Percentiles rank a stretch among this genome's conserved stretches.
Evolutionary conservation across 2,113 vertebrate genomes (phyloP).

Genomic region (Fukomys damarensis): DNA sequence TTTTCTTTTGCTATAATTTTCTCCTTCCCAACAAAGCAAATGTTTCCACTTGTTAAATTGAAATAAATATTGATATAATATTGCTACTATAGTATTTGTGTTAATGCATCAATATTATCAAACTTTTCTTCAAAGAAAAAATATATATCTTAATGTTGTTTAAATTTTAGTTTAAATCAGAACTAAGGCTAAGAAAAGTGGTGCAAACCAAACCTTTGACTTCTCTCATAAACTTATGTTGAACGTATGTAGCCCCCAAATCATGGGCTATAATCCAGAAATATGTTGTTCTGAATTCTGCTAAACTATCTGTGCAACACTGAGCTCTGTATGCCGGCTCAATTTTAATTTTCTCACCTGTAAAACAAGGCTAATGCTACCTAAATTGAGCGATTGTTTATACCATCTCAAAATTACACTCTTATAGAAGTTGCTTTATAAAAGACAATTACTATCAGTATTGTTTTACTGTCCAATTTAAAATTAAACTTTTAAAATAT

Average conservation of each 20-base stretch:
- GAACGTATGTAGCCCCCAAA: background rate
- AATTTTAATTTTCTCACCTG: background rate
- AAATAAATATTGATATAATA: background rate
- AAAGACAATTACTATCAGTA: background rate
- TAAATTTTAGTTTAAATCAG: conserved; percentile 27
- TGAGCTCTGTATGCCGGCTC: background rate
- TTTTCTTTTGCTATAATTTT: conserved; percentile 6
- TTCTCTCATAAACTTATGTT: background rate
- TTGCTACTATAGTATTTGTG: background rate
- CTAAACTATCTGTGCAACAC: background rate
- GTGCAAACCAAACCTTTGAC: background rate
- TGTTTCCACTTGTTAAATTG: background rate
- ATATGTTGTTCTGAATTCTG: background rate
- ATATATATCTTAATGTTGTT: background rate
- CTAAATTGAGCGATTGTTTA: background rate
- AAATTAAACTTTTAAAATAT: conserved; percentile 34
- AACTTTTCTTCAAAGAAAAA: background rate
- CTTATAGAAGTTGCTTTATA: background rate
- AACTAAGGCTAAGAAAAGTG: conserved; percentile 15
- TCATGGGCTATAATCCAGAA: background rate
- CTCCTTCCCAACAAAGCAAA: background rate
- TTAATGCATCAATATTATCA: conserved; percentile 32
- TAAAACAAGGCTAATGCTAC: background rate
- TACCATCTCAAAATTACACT: background rate
- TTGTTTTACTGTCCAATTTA: background rate